Evolutionary conservation across 2,888 invertebrate species (phyloP), one percentile per base, ranked within the genome.

Genomic region (Zaprionus obscuricornis): DNA sequence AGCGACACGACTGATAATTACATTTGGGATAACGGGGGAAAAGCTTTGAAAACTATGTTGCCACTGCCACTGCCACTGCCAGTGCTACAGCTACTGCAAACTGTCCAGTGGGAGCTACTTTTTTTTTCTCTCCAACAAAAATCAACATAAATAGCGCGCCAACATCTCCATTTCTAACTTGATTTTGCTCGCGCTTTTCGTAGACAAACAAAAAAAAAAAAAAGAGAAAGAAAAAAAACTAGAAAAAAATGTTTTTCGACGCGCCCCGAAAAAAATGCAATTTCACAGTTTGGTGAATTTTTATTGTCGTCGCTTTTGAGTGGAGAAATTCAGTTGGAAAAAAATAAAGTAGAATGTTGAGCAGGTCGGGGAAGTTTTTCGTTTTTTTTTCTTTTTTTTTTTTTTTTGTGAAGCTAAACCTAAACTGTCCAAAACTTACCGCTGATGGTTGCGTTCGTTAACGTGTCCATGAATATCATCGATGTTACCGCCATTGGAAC

Each of bases 201-300:
- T 5, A 17, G 18, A 13, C 52, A 17, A 55, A 43, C 36, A 33
- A 52, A 37, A 36, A 10, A 55, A 39, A 5, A 40, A 40, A 13
- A 16, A 33, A 45, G 45, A 46, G 47, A 46, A 16, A 52, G 2
- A 49, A 18, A 49, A 43, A 16, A 16, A 34, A 40, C 43, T 22
- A 26, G 20, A 33, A 34, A 46, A 42, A 57, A 57, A 51, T 22
- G 49, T 65, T 59, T 69, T 49, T 39, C 70, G 77, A 59, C 77
- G 77, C 77, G 84, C 85, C 81, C n/a, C n/a, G n/a, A 79, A 74
- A 84, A 86, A 86, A 82, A 86, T 85, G 83, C 83, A 83, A 83
- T 83, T 83, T 83, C 85, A 83, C 83, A 86, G 83, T 83, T 86
- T 85, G 83, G 74, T 86, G 83, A 82, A 73, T 85, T 82, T 85